A percentile compares a stretch with the other conserved stretches of the same genome.
These are phyloP conservation scores for Diarsia mendica DNA, from an alignment of 2,888 invertebrate species.

Conservation along the genomic window DNA sequence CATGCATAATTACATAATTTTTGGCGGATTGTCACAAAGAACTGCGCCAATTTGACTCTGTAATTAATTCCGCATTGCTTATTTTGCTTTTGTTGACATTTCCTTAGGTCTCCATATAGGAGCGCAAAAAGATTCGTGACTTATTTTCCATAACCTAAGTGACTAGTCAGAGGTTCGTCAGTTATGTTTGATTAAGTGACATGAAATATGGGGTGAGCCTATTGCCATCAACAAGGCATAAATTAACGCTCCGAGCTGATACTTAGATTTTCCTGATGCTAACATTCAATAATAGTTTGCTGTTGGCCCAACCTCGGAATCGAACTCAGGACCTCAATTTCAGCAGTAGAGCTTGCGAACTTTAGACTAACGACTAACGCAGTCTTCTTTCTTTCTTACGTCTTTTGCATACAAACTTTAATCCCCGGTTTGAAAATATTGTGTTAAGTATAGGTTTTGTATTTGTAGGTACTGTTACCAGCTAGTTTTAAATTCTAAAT, in stretches of 20 bases:
- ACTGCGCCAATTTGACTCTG: constrained; percentile 45
- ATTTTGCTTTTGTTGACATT: constrained; percentile 20
- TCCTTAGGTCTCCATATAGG: background rate
- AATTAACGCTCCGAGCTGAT: background rate
- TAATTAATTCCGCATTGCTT: constrained; percentile 63
- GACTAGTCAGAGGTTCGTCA: too few relatives aligned
- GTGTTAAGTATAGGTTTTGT: too few relatives aligned
- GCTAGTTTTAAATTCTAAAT: too few relatives aligned
- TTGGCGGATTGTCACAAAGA: constrained; percentile 63
- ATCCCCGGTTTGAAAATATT: constrained; percentile 27
- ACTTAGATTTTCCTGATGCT: background rate
- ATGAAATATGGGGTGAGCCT: background rate
- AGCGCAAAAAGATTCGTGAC: background rate
- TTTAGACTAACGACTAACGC: background rate
- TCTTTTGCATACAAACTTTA: constrained; percentile 14
- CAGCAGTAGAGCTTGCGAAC: background rate
- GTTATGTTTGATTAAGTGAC: background rate
- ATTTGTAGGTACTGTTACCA: too few relatives aligned
- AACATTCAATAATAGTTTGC: background rate
- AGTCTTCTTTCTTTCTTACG: background rate
- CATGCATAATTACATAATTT: constrained; percentile 57
- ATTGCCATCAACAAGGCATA: background rate
- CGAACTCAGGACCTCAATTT: background rate
- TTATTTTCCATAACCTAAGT: background rate
- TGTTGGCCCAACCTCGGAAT: too few relatives aligned